Evolutionary conservation across 2,888 invertebrate genomes (phyloP), one percentile per base, ranked within the genome.

Genomic region (Ctenicera cuprea): DNA sequence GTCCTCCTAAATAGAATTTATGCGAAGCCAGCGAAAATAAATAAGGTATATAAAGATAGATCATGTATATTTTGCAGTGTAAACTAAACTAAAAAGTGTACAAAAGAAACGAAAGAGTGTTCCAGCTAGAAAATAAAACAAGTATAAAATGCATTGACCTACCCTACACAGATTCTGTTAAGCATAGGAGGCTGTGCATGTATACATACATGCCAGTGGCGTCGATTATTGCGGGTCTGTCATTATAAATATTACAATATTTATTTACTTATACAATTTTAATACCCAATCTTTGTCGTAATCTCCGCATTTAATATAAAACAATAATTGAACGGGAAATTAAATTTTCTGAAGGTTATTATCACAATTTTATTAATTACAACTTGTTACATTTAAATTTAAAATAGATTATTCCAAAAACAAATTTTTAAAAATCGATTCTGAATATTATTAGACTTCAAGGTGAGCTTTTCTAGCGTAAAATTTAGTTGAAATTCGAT

Each of bases 141-240:
- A 86, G 86, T 84, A 86, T 86, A 86, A 87, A 86, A 87, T 87
- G 85, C 87, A 87, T 85, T 87, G 87, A 87, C 87, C 87, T 87
- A 87, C 87, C 87, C 87, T 87, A 87, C 87, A 86, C 87, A 86
- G 86, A 86, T 85, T 86, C 86, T 85, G 85, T 85, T 86, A 84
- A 86, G 85, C 85, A 86, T 86, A 84, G 86, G 86, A 86, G 86
- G 86, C 85, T 86, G 86, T 85, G 83, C 83, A 83, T 85, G 84
- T 86, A 85, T 85, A 85, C 84, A 85, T 85, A 85, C 83, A 83
- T 37, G 71, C 41, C 85, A 86, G 82, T 73, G 85, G 83, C 85
- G 86, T 80, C 73, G 77, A 26, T 18, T 57, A 48, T 50, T 61
- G 38, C 37, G 30, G 62, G 61, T 4, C 43, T 33, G 11, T 8